Evolutionary conservation across 1,140 invertebrate species (phyloP).

Genomic region (Orussus abietinus): DNA sequence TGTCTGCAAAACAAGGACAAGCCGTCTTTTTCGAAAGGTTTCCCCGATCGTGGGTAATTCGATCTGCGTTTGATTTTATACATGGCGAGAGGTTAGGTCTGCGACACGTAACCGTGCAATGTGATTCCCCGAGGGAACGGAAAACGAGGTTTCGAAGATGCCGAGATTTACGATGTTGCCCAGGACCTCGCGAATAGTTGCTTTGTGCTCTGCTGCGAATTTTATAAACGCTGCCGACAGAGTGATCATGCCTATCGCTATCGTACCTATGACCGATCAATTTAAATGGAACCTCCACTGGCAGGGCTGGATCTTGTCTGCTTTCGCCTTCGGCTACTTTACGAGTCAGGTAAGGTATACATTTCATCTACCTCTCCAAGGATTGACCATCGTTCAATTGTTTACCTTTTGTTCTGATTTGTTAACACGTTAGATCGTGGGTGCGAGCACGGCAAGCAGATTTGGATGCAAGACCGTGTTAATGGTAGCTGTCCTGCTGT

Average conservation of each 20-base stretch:
- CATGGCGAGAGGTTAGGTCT: not conserved
- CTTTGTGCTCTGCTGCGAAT: constrained; percentile 71
- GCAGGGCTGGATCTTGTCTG: constrained; percentile 76
- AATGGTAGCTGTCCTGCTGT: constrained; percentile 68
- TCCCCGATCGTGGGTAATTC: no score
- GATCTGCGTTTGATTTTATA: no score
- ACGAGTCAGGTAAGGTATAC: constrained; percentile 64
- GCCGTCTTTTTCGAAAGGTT: no score
- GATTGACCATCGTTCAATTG: constrained; percentile 3
- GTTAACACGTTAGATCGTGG: constrained; percentile 56
- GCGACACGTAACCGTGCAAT: not conserved
- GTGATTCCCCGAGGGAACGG: not conserved
- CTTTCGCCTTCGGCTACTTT: constrained; percentile 77
- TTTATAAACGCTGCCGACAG: constrained; percentile 79
- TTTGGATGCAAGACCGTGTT: constrained; percentile 72
- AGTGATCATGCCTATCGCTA: constrained; percentile 78
- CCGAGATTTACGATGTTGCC: constrained; percentile 52
- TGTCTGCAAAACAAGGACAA: no score
- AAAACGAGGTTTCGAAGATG: constrained; percentile 35
- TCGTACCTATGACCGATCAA: constrained; percentile 72
- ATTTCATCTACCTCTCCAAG: constrained; percentile 3
- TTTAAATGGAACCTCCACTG: constrained; percentile 71
- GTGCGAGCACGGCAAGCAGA: constrained; percentile 66
- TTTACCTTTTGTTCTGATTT: constrained; percentile 17
- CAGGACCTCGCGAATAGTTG: constrained; percentile 61